Evolutionary conservation across 2,113 vertebrate species (phyloP).

Genomic region (Caloenas nicobarica): DNA sequence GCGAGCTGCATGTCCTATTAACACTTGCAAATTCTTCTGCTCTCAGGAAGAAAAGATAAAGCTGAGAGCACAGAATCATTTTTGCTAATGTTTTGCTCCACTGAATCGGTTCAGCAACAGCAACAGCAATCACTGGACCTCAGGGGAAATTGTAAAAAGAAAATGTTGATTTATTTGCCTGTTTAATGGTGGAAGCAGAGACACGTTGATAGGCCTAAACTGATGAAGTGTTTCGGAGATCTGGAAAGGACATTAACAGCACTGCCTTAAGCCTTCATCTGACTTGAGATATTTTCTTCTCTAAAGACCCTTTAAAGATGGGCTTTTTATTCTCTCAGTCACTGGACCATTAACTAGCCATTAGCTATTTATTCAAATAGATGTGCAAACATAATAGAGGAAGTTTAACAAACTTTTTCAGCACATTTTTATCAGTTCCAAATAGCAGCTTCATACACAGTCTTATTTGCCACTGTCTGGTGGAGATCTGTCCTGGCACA

Average conservation of each 20-base stretch:
- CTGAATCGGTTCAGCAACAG: constrained; percentile 45
- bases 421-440: background rate
- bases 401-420: background rate
- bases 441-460: background rate
- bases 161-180: constrained; percentile 51
- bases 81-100: constrained; percentile 55
- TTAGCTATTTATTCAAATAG: constrained; percentile 10
- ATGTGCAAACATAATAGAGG: background rate
- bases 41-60: constrained; percentile 26
- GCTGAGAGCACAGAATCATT: background rate
- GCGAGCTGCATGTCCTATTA: background rate
- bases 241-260: background rate
- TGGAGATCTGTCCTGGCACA: background rate
- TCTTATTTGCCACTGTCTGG: background rate
- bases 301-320: background rate
- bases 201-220: constrained; percentile 13
- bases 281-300: constrained; percentile 2
- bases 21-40: constrained; percentile 4
- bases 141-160: constrained; percentile 12
- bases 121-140: constrained; percentile 18
- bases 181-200: constrained; percentile 28
- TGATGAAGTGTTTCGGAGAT: constrained; percentile 32
- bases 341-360: background rate
- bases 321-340: background rate
- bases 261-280: background rate